These are phyloP conservation scores for Telenomus remus DNA, from an alignment of 1,140 invertebrate species.

Conservation along the genomic window DNA sequence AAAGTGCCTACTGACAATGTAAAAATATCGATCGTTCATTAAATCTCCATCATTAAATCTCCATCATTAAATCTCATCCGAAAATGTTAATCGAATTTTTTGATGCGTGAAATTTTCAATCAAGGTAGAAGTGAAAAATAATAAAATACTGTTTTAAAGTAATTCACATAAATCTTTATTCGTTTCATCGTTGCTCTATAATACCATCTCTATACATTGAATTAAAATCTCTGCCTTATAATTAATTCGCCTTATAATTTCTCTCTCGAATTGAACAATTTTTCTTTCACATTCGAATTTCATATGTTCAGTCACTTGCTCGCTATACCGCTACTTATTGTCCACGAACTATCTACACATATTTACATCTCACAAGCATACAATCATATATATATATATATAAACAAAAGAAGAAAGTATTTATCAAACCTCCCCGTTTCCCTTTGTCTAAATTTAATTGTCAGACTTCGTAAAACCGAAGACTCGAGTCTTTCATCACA, in stretches of 20 bases:
- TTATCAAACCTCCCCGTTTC: constrained; percentile 5
- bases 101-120: too few species aligned
- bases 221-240: constrained; percentile 70
- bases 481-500: constrained; percentile 8
- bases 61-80: too few species aligned
- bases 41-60: too few species aligned
- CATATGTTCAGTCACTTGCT: constrained; percentile 17
- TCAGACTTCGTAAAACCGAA: constrained; percentile 63
- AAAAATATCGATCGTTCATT: too few species aligned
- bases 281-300: constrained; percentile 18
- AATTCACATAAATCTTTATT: constrained; percentile 60
- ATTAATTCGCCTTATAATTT: too few species aligned
- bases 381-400: constrained; percentile 60
- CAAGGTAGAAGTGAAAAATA: too few species aligned
- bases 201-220: constrained; percentile 69
- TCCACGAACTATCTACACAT: constrained; percentile 66
- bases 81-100: too few species aligned
- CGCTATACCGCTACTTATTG: constrained; percentile 61
- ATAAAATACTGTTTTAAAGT: constrained; percentile 24
- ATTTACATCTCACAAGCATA: constrained; percentile 58
- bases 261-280: constrained; percentile 27
- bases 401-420: constrained; percentile 4
- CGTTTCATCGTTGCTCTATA: constrained; percentile 61
- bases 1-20: too few species aligned
- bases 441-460: constrained; percentile 25